These are phyloP conservation scores for Sphaeridia pumilis DNA, from an alignment of 2,888 invertebrate species.

Conservation along the genomic window DNA sequence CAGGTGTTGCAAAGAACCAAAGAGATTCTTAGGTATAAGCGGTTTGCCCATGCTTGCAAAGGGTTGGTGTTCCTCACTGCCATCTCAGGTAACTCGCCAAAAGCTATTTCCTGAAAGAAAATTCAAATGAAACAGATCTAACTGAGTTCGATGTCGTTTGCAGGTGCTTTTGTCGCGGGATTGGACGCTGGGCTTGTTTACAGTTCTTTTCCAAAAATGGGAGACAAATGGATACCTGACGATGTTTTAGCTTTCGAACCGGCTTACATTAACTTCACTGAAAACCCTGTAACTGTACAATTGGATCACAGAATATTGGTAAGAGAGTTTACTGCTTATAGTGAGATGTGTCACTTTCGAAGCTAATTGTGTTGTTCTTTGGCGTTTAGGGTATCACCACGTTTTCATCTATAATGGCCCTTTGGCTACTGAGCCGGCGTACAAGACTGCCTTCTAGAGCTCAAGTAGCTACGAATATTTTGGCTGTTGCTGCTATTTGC, in stretches of 20 bases:
- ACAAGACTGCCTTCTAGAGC: slow-evolving; percentile 60
- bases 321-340: no score
- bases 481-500: slow-evolving; percentile 61
- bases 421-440: slow-evolving; percentile 59
- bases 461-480: slow-evolving; percentile 54
- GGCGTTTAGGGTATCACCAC: slow-evolving; percentile 70
- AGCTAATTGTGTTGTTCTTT: no score
- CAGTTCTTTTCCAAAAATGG: slow-evolving; percentile 98
- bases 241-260: slow-evolving; percentile 69
- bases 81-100: slow-evolving; percentile 49
- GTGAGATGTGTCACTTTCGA: no score
- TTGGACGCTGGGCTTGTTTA: slow-evolving; percentile 95
- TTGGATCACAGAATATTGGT: slow-evolving; percentile 84
- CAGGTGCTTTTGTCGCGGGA: slow-evolving; percentile 96
- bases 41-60: slow-evolving; percentile 64
- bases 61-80: slow-evolving; percentile 85
- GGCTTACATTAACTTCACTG: slow-evolving; percentile 69
- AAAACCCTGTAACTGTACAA: slow-evolving; percentile 94
- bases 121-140: no score
- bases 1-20: slow-evolving; percentile 39
- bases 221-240: slow-evolving; percentile 79
- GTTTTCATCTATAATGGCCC: slow-evolving; percentile 54
- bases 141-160: no score
- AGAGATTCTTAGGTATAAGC: slow-evolving; percentile 44
- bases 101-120: no score